Evolutionary conservation across 2,113 vertebrate genomes (phyloP), one percentile per base, ranked within the genome.

Genomic region (Nipponia nippon): DNA sequence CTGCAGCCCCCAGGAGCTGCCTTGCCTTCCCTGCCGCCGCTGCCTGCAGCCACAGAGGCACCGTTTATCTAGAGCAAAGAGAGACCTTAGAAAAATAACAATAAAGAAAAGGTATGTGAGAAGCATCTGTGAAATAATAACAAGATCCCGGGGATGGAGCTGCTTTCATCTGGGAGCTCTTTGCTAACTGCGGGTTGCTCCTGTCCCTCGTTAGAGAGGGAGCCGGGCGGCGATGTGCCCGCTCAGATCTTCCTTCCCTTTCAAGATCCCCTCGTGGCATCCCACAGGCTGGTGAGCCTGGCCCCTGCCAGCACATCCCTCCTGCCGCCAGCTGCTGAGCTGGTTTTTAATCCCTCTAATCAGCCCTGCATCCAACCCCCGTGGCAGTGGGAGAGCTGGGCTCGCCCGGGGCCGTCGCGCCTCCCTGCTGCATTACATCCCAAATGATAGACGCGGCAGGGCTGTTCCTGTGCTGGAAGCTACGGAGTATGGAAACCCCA

Each of bases 171-270:
- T 81, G 65, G 50, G 72, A 94, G 56, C 87, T 89, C 78, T 95
- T 89, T 73, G 66, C 58, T 58, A 81, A 47, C 72, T 0, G 4
- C 3, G 0, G 67, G 78, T 90, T 92, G 85, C 81, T 97, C 92
- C 87, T 66, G 56, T 80, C 86, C 86, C 79, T 95, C 5, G 17
- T 96, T 95, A 95, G 58, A 71, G 85, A 53, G 36, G 65, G 77
- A 93, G 49, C 53, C 0, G 21, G 30, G 38, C 10, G 6, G 53
- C 16, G 0, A 49, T 83, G 86, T 15, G 10, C 52, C 85, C 1
- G 11, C 93, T 97, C 86, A 89, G 95, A 97, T 97, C 93, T 94
- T 71, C 19, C 72, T 83, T 89, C 40, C 83, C 71, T 95, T 95
- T 94, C 86, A 89, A 92, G 62, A 66, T 83, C 25, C 53, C 63